These are phyloP conservation scores for Magallana ariakensis DNA, from an alignment of 1,140 invertebrate genomes.

Conservation along the genomic window DNA sequence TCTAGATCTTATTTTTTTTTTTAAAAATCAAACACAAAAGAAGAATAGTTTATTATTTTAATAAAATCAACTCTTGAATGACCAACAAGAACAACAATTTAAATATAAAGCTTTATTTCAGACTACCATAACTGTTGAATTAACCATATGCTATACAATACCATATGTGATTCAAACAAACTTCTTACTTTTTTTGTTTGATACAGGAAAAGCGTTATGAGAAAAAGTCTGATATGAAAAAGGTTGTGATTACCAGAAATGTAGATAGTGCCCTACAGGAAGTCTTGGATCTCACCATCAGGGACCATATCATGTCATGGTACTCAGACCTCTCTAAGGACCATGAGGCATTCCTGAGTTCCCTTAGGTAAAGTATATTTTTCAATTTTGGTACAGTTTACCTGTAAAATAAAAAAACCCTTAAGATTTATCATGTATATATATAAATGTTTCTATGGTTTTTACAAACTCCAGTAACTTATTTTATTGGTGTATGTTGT, in stretches of 20 bases:
- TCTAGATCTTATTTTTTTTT: too few species aligned
- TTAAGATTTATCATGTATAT: not conserved
- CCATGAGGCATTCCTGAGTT: slow-evolving; percentile 79
- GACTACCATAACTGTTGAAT: too few species aligned
- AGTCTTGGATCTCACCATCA: slow-evolving; percentile 88
- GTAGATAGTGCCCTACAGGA: slow-evolving; percentile 91
- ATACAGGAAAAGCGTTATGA: slow-evolving; percentile 65
- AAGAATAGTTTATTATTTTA: too few species aligned
- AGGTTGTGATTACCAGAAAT: slow-evolving; percentile 82
- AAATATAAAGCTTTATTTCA: too few species aligned
- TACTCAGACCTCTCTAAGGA: slow-evolving; percentile 85
- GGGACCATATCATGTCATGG: slow-evolving; percentile 90
- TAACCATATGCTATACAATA: too few species aligned
- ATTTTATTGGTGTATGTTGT: not conserved
- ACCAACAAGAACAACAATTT: too few species aligned
- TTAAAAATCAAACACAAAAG: too few species aligned
- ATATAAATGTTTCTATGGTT: not conserved
- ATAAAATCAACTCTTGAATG: too few species aligned
- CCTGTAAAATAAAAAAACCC: too few species aligned
- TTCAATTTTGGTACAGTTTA: not conserved
- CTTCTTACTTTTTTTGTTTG: not conserved
- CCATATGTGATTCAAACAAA: too few species aligned
- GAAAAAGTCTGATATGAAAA: slow-evolving; percentile 49
- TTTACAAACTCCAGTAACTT: not conserved
- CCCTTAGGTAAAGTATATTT: slow-evolving; percentile 79